Evolutionary conservation across 2,888 invertebrate genomes (phyloP), one percentile per base, ranked within the genome.

Genomic region (Ophioninae sp.): DNA sequence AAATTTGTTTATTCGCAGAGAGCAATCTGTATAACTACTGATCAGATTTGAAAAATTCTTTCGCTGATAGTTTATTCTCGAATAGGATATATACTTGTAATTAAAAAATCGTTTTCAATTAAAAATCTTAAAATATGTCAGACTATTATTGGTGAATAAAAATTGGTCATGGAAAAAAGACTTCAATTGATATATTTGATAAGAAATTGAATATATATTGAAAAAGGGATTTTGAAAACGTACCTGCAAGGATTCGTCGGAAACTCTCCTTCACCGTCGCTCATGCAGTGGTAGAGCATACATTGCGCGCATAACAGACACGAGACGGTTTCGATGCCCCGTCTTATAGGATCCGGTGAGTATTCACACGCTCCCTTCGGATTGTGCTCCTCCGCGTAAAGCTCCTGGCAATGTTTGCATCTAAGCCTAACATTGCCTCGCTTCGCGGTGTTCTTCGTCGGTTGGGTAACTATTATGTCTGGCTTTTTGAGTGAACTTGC

Each of bases 251-350:
- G 98, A 91, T 96, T 97, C 91, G 96, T 95, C 76, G 95, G 95
- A 92, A 96, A 97, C 70, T 98, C 98, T 0, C 97, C 98, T 91
- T 98, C 98, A 1, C 97, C 95, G 93, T 98, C 98, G 86, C 97
- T 95, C 95, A 97, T 96, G 93, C 98, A 98, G 94, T 98, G 98
- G 94, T 98, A 98, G 90, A 98, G 94, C 95, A 98, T 95, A 89
- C 98, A 97, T 93, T 96, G 96, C 21, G 98, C 98, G 93, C 98
- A 97, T 87, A 96, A 95, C 90, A 98, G 96, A 92, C 98, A 98
- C 69, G 97, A 95, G 67, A 97, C 95, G 79, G 95, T 94, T 92
- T 98, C 96, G 89, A 98, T 96, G 89, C 97, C 96, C 39, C 96
- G 94, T 87, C 95, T 95, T 91, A 96, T 95, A 89, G 95, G 95